Evolutionary conservation across 2,113 vertebrate genomes (phyloP), one percentile per base, ranked within the genome.

Genomic region (Prinia subflava): DNA sequence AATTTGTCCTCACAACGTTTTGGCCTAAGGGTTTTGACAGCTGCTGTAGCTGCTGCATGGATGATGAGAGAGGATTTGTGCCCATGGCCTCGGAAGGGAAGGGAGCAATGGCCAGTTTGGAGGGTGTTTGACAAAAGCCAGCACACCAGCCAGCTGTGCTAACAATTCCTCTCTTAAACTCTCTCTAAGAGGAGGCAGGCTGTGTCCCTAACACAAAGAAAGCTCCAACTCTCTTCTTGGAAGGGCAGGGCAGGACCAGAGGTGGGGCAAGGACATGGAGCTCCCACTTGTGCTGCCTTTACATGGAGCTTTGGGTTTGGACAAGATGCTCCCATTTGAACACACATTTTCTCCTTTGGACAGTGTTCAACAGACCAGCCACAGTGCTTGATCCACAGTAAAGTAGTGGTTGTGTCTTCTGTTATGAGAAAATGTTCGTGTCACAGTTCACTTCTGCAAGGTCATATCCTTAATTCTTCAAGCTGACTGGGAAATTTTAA

Each of bases 391-490:
- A 39, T 25, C 50, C 46, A n/a, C 30, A 37, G 50, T 10, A 39
- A 76, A 59, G 23, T 2, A 50, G 28, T 13, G n/a, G 20, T 57
- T 60, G 10, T 78, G 49, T 55, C 39, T 85, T 83, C 30, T 87
- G n/a, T 53, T 83, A 41, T 24, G 71, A 80, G 87, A 90, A 95
- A 91, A 74, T 22, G 17, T 57, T 62, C 3, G 0, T 83, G 63
- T 92, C 78, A 73, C 70, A 55, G 67, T 11, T 90, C 70, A 89
- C 39, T 92, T 89, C 84, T 83, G 39, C 2, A 2, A 83, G 87
- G 81, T 87, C 81, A 62, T 57, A 53, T 87, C 75, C 57, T 89
- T 84, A 73, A 73, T 92, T 94, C 74, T 70, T 85, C 46, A 68
- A 83, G 35, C 55, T 0, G 2, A 76, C 42, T 74, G 91, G 76